phyloP scores from a whole-genome alignment of 1,140 invertebrate species.

The Lutraria rhynchaena region DNA sequence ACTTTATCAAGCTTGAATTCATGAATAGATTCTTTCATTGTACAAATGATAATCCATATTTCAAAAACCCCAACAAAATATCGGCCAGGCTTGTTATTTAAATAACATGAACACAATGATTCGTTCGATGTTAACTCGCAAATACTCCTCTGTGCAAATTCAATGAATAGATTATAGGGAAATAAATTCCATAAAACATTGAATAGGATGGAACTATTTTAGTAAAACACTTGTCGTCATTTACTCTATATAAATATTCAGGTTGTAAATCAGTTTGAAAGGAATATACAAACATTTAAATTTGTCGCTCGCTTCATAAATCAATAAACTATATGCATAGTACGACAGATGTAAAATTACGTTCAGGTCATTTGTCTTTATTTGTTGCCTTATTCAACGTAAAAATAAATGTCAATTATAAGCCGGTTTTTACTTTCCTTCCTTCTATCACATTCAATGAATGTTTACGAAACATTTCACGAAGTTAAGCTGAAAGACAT shows the following conservation, averaged over 20 bases:
- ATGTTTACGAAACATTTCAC: too few species aligned
- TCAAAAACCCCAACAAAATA: background rate
- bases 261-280: conserved; percentile 45
- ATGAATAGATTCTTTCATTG: conserved; percentile 5
- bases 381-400: background rate
- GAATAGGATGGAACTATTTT: conserved; percentile 14
- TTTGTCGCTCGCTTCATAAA: conserved; percentile 58
- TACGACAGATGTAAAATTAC: conserved; percentile 53
- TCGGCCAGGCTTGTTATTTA: conserved; percentile 5
- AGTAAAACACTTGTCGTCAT: conserved; percentile 42
- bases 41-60: conserved; percentile 1
- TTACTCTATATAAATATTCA: conserved; percentile 43
- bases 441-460: too few species aligned
- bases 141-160: conserved; percentile 15
- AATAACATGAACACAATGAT: background rate
- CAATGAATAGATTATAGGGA: conserved; percentile 10
- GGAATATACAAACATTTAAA: conserved; percentile 57
- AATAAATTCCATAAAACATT: conserved; percentile 43
- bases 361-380: conserved; percentile 27
- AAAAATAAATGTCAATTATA: background rate
- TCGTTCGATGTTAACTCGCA: conserved; percentile 14
- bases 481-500: too few species aligned
- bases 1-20: too few species aligned
- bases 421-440: background rate
- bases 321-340: conserved; percentile 53